These are phyloP conservation scores for Chrysochloris asiatica DNA, from an alignment of 2,113 vertebrate species.

Conservation along the genomic window DNA sequence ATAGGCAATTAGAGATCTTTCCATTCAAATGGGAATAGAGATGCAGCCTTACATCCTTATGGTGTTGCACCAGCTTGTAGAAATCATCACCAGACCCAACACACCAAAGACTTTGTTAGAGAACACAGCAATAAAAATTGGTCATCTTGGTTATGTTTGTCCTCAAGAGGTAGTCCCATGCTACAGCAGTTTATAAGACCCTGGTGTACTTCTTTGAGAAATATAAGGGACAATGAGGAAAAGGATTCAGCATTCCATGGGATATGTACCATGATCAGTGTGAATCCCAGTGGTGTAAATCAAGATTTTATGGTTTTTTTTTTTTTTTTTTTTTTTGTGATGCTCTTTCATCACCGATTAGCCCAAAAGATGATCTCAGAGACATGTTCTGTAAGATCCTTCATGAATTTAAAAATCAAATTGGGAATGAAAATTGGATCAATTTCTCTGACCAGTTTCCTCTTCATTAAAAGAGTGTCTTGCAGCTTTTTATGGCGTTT, in stretches of 20 bases:
- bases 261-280: constrained; percentile 98
- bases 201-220: constrained; percentile 99
- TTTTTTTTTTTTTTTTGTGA: constrained; percentile 99
- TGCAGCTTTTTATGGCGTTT: constrained; percentile 97
- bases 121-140: constrained; percentile 99
- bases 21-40: constrained; percentile 98
- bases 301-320: constrained; percentile 80
- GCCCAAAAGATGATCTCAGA: constrained; percentile 97
- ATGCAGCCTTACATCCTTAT: constrained; percentile 98
- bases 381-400: constrained; percentile 99
- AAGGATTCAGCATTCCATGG: constrained; percentile 98
- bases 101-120: constrained; percentile 99
- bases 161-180: constrained; percentile 99
- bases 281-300: constrained; percentile 97
- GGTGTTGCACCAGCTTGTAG: constrained; percentile 98
- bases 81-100: constrained; percentile 99
- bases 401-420: constrained; percentile 99
- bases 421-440: constrained; percentile 98
- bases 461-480: constrained; percentile 97
- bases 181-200: constrained; percentile 99
- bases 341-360: constrained; percentile 99
- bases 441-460: constrained; percentile 98
- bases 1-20: constrained; percentile 98
- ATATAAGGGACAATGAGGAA: constrained; percentile 99
- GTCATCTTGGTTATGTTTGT: constrained; percentile 99